These are phyloP conservation scores for Trichomycterus rosablanca DNA, from an alignment of 2,113 vertebrate genomes.

Conservation along the genomic window DNA sequence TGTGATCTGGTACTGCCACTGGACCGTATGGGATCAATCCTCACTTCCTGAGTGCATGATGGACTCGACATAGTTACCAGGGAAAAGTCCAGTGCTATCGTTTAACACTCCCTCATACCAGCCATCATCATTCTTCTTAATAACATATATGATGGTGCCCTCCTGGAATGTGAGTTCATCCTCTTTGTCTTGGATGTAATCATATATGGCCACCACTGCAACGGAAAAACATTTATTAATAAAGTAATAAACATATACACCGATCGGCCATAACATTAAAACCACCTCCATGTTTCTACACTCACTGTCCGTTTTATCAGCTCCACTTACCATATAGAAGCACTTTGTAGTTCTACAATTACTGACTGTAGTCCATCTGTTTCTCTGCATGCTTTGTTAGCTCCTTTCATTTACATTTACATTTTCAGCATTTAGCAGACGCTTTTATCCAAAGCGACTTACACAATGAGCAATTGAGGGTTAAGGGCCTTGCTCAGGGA, in stretches of 20 bases:
- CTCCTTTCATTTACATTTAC: too few species aligned
- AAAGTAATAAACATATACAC: background rate
- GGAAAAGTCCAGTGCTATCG: constrained; percentile 88
- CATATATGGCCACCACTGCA: constrained; percentile 92
- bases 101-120: constrained; percentile 95
- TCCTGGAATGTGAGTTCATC: constrained; percentile 95
- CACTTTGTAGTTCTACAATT: too few species aligned
- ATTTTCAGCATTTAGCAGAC: too few species aligned
- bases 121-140: constrained; percentile 95
- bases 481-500: too few species aligned
- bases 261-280: too few species aligned
- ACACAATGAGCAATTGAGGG: too few species aligned
- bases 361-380: too few species aligned
- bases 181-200: constrained; percentile 91
- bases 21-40: background rate
- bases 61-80: constrained; percentile 92
- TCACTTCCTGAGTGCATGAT: constrained; percentile 95
- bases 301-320: too few species aligned
- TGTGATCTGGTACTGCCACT: constrained; percentile 8
- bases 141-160: constrained; percentile 93
- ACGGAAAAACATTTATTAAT: background rate
- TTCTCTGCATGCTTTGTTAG: too few species aligned
- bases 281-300: too few species aligned
- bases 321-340: too few species aligned
- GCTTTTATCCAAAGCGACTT: too few species aligned